Evolutionary conservation across 2,797 vertebrate genomes (phyloP), one percentile per base, ranked within the genome.

Genomic region (Ataeniobius toweri): DNA sequence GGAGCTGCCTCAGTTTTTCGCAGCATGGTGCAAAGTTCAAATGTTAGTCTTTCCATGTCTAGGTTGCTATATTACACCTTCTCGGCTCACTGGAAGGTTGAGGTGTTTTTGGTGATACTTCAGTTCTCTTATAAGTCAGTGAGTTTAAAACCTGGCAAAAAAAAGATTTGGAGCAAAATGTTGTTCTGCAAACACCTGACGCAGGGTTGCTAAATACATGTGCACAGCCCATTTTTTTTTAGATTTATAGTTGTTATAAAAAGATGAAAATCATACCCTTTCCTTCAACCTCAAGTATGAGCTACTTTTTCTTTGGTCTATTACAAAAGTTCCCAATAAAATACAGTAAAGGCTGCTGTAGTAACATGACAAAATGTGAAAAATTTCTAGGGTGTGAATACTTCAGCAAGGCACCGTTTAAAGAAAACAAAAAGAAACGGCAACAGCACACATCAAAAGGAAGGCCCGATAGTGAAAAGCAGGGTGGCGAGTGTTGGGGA

Each of bases 11-110:
- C 58, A 83, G 26, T 85, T 88, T 20, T 87, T 89, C 0, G 72
- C 84, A 81, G 79, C 53, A 44, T 6, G 24, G 79, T 83, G 79
- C 55, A 13, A 78, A 83, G 70, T 84, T 89, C 53, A 87, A 83
- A 84, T 89, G 67, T 82, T 89, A 61, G 78, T 74, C 85, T 86
- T 90, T 86, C 78, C 74, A 74, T 73, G 74, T 83, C 16, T 80
- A 55, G 16, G 13, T 58, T 77, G 39, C 20, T 55, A 58, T 58
- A 67, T 36, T 67, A 13, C 63, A 24, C 20, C 39, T 41, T 8
- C 5, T 14, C 56, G 13, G n/a, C 26, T 84, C 51, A 44, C 20
- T 77, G 65, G 20, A 74, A 80, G 74, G 61, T 65, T 22, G 6
- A 50, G 48, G 59, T 26, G n/a, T 75, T 12, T 68, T 63, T 24